These are phyloP conservation scores for Lasioglossum baleicum DNA, from an alignment of 1,140 invertebrate genomes.

Conservation along the genomic window DNA sequence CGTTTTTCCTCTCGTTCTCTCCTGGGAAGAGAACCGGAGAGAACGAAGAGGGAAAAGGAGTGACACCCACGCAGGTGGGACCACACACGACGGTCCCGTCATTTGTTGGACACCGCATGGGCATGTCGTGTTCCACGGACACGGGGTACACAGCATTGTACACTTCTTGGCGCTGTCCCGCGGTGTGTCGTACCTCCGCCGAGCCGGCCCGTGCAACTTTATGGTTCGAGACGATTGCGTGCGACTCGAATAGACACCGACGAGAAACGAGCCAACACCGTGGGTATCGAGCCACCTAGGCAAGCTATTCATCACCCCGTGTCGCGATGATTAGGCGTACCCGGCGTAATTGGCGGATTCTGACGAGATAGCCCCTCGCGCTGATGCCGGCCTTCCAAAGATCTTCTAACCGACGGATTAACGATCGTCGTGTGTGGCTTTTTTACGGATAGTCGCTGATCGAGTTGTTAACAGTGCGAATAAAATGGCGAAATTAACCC, in stretches of 20 bases:
- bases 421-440: too few relatives aligned
- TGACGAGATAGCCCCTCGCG: background rate
- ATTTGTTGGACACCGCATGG: slow-evolving; percentile 77
- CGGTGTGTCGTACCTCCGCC: slow-evolving; percentile 69
- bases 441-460: too few relatives aligned
- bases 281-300: slow-evolving; percentile 13
- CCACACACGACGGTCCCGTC: slow-evolving; percentile 79
- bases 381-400: too few relatives aligned
- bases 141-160: slow-evolving; percentile 72
- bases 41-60: slow-evolving; percentile 36
- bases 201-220: slow-evolving; percentile 65
- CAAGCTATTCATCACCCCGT: background rate
- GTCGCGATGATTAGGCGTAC: background rate
- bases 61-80: slow-evolving; percentile 76
- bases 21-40: slow-evolving; percentile 1
- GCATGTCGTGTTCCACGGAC: slow-evolving; percentile 72
- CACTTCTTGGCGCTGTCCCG: slow-evolving; percentile 72
- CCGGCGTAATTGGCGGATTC: background rate
- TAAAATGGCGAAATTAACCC: too few relatives aligned
- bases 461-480: too few relatives aligned
- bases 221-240: slow-evolving; percentile 71
- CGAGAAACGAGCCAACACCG: background rate
- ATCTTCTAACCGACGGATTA: too few relatives aligned
- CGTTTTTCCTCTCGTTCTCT: too few relatives aligned
- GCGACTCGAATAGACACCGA: slow-evolving; percentile 66